Base-by-base conservation (phyloP, 2,888 invertebrate species). In the Stegana nigrithorax region DNA sequence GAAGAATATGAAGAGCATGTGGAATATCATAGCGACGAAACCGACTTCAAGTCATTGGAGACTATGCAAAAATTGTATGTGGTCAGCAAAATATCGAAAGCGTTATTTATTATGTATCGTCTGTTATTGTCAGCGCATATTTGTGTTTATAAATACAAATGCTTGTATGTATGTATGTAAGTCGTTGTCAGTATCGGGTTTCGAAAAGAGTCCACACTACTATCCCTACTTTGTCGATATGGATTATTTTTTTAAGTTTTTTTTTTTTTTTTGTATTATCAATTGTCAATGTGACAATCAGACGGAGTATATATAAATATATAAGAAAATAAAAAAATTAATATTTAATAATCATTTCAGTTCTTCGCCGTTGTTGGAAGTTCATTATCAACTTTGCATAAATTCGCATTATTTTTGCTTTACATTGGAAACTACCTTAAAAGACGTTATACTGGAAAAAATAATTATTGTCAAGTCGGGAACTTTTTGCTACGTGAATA, bases 371-470 rank as follows among this genome's bases (percentile, higher is more conserved):
- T 70, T 74, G 62, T 67, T 83, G 25, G 65, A 68, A 1, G 42
- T 84, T 0, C 75, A 71, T 3, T 84, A 84, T 65, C 73, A 73
- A 47, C 67, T 76, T 1, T 84, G 84, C 44, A 73, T 77, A 44
- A 72, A 81, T 12, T 81, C 82, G 3, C 83, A 84, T 70, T 78
- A 74, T 51, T 80, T 83, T 69, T 75, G 78, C 7, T 84, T 84
- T 60, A 78, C 77, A n/a, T 65, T 84, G 44, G 70, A 72, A 51
- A 75, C 82, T 0, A 12, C 51, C 0, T 27, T 62, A 0, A 60
- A 66, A 6, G 64, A 81, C 63, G 36, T 84, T 45, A 39, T 80
- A 2, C 77, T 84, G 42, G 80, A 83, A 27, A 83, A 82, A 67
- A 75, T 84, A 29, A 80, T 83, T 2, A 76, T 84, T 58, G 78